Conservation (phyloP, 2,888 invertebrate genomes). For the Orchesella flavescens region DNA sequence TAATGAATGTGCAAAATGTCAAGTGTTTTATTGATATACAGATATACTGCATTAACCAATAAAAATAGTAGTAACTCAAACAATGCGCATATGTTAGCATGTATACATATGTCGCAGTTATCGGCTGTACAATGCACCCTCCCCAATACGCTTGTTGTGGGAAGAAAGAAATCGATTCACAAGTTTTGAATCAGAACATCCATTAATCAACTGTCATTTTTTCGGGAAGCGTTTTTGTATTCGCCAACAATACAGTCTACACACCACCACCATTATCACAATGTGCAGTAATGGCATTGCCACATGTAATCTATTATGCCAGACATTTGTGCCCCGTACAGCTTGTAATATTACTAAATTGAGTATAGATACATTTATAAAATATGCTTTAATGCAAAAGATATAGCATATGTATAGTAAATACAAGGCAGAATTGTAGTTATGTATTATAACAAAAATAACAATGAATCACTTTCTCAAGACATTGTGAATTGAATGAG, state of each 20-base stretch:
- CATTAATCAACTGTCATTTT: conserved; percentile 52
- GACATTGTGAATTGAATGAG: conserved; percentile 12
- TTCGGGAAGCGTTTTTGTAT: conserved; percentile 23
- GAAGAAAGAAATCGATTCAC: conserved; percentile 41
- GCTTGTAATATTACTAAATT: neutral
- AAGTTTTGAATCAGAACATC: neutral
- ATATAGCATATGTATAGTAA: neutral
- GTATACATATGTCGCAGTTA: too few species aligned
- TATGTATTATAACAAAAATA: too few species aligned
- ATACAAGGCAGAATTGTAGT: too few species aligned
- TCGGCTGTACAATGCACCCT: neutral
- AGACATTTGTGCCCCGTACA: neutral
- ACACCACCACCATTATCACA: conserved; percentile 7
- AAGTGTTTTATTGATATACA: neutral
- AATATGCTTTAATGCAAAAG: neutral
- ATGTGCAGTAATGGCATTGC: conserved; percentile 18
- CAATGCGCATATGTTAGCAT: too few species aligned
- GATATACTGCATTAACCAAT: too few species aligned
- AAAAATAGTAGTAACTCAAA: too few species aligned
- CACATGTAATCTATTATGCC: conserved; percentile 10
- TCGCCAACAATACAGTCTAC: neutral
- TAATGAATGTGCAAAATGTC: neutral
- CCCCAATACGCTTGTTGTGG: neutral
- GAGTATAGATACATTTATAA: neutral
- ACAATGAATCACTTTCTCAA: conserved; percentile 17